Evolutionary conservation across 2,888 invertebrate genomes (phyloP).

Genomic region (Prosopocoilus inquinatus): DNA sequence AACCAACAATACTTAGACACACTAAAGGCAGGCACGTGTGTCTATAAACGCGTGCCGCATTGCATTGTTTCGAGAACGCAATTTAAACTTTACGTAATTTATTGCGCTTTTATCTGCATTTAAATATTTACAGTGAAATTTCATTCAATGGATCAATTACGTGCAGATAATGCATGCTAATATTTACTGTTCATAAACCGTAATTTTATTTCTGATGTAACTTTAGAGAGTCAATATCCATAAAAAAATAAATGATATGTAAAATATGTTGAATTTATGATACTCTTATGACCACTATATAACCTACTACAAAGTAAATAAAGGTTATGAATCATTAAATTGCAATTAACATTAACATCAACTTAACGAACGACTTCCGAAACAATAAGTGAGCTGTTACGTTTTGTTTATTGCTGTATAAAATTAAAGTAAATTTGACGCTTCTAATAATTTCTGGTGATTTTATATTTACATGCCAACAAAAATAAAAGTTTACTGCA

Average conservation of each 20-base stretch:
- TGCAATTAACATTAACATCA: conserved; percentile 34
- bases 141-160: neutral
- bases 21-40: too few relatives aligned
- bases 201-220: conserved; percentile 16
- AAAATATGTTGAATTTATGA: conserved; percentile 29
- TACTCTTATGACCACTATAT: conserved; percentile 26
- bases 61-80: too few relatives aligned
- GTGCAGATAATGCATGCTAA: conserved; percentile 1
- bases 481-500: too few relatives aligned
- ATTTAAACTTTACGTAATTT: neutral
- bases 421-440: conserved; percentile 28
- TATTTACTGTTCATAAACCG: conserved; percentile 18
- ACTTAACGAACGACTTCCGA: conserved; percentile 35
- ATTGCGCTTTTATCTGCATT: neutral
- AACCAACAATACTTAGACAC: too few relatives aligned
- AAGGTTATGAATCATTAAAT: conserved; percentile 35
- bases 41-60: too few relatives aligned
- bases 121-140: neutral
- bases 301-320: conserved; percentile 33
- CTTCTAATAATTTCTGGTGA: conserved; percentile 16
- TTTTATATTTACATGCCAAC: neutral
- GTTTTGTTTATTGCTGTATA: conserved; percentile 28
- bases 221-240: conserved; percentile 16
- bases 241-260: conserved; percentile 26
- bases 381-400: conserved; percentile 28